phyloP scores from a whole-genome alignment of 2,797 vertebrate genomes.

The Staurois parvus region DNA sequence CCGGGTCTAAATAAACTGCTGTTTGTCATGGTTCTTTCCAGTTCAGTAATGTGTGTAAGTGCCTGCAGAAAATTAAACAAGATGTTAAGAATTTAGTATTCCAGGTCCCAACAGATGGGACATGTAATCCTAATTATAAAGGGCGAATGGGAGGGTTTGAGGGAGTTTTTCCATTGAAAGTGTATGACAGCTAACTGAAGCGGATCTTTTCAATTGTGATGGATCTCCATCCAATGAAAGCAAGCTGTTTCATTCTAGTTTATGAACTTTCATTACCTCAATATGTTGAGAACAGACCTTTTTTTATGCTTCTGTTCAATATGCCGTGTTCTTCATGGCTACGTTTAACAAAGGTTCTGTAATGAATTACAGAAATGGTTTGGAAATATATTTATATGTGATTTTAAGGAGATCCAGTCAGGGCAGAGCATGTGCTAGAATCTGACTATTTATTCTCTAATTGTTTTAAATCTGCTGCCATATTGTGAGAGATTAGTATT shows the following conservation, averaged over 20 bases:
- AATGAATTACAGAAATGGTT: too few relatives aligned
- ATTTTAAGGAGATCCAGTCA: too few relatives aligned
- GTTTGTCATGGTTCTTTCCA: constrained; percentile 47
- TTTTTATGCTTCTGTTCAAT: neutral
- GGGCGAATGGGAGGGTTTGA: constrained; percentile 42
- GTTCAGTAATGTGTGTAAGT: constrained; percentile 52
- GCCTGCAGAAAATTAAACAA: constrained; percentile 60
- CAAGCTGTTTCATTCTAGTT: constrained; percentile 42
- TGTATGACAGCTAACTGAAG: constrained; percentile 56
- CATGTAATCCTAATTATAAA: constrained; percentile 55
- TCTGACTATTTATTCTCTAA: too few relatives aligned
- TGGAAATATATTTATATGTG: too few relatives aligned
- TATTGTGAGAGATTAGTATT: too few relatives aligned
- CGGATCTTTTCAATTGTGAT: constrained; percentile 50
- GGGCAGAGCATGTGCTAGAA: too few relatives aligned
- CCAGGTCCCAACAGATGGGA: constrained; percentile 55
- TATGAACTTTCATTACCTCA: constrained; percentile 25
- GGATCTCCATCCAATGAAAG: constrained; percentile 22
- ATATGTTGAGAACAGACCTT: neutral
- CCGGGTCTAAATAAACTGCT: constrained; percentile 28
- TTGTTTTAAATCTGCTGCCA: too few relatives aligned
- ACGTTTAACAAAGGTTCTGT: too few relatives aligned
- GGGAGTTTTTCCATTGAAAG: constrained; percentile 32
- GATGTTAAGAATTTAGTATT: constrained; percentile 57
- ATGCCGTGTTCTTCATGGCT: neutral